Evolutionary conservation across 2,888 invertebrate species (phyloP).

Genomic region (Drosophila mercatorum): DNA sequence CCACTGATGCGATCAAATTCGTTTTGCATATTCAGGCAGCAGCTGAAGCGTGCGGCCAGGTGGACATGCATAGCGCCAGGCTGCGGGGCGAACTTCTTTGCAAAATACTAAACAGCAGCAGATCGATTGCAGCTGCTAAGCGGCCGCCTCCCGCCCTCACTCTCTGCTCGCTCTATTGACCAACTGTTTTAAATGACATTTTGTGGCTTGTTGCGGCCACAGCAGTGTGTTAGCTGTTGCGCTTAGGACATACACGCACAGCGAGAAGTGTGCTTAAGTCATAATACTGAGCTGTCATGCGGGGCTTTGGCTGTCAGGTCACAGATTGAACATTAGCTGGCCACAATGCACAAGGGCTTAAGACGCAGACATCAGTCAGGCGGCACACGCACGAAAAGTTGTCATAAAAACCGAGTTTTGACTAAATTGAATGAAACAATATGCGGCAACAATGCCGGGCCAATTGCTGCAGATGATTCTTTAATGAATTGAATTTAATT

Average conservation of each 20-base stretch:
- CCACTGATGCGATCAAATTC: conserved; percentile 22
- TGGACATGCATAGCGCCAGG: not conserved
- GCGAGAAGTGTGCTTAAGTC: not conserved
- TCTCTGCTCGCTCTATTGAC: conserved; percentile 7
- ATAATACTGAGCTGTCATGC: conserved; percentile 13
- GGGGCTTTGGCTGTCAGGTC: conserved; percentile 14
- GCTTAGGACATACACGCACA: not conserved
- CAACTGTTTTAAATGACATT: conserved; percentile 40
- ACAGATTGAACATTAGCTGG: conserved; percentile 13
- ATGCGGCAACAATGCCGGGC: not conserved
- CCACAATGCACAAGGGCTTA: conserved; percentile 12
- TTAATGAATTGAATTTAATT: conserved; percentile 52
- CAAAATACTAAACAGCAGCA: conserved; percentile 12
- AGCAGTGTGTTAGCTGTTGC: conserved; percentile 8
- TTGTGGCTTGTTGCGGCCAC: conserved; percentile 35
- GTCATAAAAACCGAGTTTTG: conserved; percentile 6
- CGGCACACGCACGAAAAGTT: not conserved
- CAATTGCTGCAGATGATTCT: not conserved
- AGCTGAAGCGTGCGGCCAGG: conserved; percentile 12
- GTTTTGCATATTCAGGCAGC: conserved; percentile 28
- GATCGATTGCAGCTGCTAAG: not conserved
- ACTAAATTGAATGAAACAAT: not conserved
- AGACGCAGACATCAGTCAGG: not conserved
- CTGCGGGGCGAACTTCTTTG: too few species aligned
- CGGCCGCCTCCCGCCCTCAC: not conserved